Base-by-base conservation (phyloP, 2,797 vertebrate species). In the Spinus pinus region DNA sequence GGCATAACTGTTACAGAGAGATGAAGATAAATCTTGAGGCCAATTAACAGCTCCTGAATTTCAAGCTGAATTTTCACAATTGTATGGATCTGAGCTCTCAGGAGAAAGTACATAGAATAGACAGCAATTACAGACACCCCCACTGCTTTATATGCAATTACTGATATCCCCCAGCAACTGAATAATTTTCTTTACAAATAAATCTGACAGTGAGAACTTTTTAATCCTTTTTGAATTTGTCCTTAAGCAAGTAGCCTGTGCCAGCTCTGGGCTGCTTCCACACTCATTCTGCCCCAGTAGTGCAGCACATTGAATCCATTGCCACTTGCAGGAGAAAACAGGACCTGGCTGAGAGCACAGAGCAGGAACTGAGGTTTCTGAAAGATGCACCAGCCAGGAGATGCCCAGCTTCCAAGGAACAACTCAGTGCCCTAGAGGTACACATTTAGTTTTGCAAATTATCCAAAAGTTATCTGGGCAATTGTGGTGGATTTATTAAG, bases 141-240 rank as follows among this genome's bases (percentile, higher is more conserved):
- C 30, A 53, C 56, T 77, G 71, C 41, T 85, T 73, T 60, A 77
- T n/a, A 53, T 57, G 41, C 79, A 81, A 49, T 69, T 81, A 88
- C 35, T 81, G 57, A 74, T 56, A 69, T 15, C 80, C 65, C 44
- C 24, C 71, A 86, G 73, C 51, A 77, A 53, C 0, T 25, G 37
- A 77, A 79, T 50, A 2, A 84, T 82, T 84, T 94, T 66, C 78
- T 85, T 87, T 70, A 42, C 78, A 62, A 88, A 84, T 9, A 88
- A n/a, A 77, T 85, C 60, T 58, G 46, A 53, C 69, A 70, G 67
- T 4, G 39, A 88, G 70, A 86, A 69, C 35, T 77, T 86, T 47
- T 88, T 46, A 85, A 93, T 77, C 42, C 61, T 14, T 84, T 83
- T 3, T 49, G 17, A 73, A 49, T 88, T 81, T 92, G 20, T 80